phyloP scores from a whole-genome alignment of 1,140 invertebrate genomes.

The Halotydeus destructor region DNA sequence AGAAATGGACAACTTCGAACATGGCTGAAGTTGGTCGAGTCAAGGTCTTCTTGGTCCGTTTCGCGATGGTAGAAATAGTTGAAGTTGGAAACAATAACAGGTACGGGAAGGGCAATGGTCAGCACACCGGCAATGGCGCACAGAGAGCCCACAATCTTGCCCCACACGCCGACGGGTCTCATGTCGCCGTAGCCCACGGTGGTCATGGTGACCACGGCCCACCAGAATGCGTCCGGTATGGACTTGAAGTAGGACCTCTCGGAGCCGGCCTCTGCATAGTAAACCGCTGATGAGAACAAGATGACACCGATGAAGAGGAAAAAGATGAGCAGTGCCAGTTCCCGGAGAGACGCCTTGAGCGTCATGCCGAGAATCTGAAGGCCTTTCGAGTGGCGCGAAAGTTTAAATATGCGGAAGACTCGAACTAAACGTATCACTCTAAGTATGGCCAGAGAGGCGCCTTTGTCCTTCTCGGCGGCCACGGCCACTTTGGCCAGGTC shows the following conservation, averaged over 20 bases:
- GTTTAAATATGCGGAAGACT: constrained; percentile 96
- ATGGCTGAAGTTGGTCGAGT: constrained; percentile 91
- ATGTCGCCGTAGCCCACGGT: constrained; percentile 95
- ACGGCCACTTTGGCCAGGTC: not conserved
- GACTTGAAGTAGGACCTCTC: constrained; percentile 90
- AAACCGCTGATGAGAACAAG: constrained; percentile 91
- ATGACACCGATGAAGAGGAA: constrained; percentile 98
- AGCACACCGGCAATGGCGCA: constrained; percentile 98
- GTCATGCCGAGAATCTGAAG: constrained; percentile 93
- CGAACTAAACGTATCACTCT: constrained; percentile 89
- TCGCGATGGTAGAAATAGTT: constrained; percentile 99
- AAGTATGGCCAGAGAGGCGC: constrained; percentile 92
- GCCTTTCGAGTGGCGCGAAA: constrained; percentile 90
- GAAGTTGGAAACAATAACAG: constrained; percentile 91
- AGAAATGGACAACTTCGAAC: constrained; percentile 88
- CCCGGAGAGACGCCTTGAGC: constrained; percentile 96
- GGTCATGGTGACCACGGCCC: constrained; percentile 96
- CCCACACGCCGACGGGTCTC: constrained; percentile 95
- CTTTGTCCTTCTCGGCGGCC: constrained; percentile 21
- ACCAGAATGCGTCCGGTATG: constrained; percentile 96
- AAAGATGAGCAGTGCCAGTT: constrained; percentile 98
- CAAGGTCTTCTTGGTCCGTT: constrained; percentile 94
- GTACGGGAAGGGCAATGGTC: constrained; percentile 88
- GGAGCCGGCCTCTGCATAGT: constrained; percentile 91
- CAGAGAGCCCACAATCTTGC: constrained; percentile 91